phyloP scores from a whole-genome alignment of 2,888 invertebrate species.

The Scaptomyza cyrtandrae region DNA sequence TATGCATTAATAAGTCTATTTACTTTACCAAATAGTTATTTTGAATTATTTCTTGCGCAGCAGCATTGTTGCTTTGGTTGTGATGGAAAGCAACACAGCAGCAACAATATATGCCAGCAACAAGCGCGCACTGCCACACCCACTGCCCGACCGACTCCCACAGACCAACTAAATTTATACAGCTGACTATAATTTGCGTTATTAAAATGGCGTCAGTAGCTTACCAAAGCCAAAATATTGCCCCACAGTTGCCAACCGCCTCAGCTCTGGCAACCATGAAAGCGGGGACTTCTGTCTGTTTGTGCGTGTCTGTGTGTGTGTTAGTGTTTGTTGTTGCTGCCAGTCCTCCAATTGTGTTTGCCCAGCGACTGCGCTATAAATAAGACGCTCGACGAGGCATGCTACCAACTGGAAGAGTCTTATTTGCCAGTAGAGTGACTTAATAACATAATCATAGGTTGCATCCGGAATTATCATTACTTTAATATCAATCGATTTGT shows the following conservation, averaged over 20 bases:
- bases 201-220: slow-evolving; percentile 77
- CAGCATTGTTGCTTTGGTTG: slow-evolving; percentile 15
- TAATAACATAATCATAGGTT: neutral
- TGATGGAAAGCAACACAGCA: slow-evolving; percentile 41
- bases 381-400: slow-evolving; percentile 21
- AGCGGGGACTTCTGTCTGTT: slow-evolving; percentile 4
- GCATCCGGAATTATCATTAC: neutral
- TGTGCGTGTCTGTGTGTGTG: slow-evolving; percentile 2
- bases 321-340: slow-evolving; percentile 7
- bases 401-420: slow-evolving; percentile 2
- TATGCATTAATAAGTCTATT: neutral
- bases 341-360: slow-evolving; percentile 54
- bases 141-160: slow-evolving; percentile 2
- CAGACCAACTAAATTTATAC: slow-evolving; percentile 60
- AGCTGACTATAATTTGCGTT: slow-evolving; percentile 72
- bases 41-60: slow-evolving; percentile 28
- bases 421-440: neutral
- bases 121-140: slow-evolving; percentile 33
- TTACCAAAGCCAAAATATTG: slow-evolving; percentile 63
- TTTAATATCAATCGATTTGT: slow-evolving; percentile 1
- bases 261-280: neutral
- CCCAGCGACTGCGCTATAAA: slow-evolving; percentile 39
- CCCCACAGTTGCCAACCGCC: neutral
- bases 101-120: slow-evolving; percentile 69
- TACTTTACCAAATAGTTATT: slow-evolving; percentile 36